A percentile compares a stretch with the other conserved stretches of the same genome.
Evolutionary conservation across 2,888 invertebrate species (phyloP).

Genomic region (Herminia tarsipennalis): DNA sequence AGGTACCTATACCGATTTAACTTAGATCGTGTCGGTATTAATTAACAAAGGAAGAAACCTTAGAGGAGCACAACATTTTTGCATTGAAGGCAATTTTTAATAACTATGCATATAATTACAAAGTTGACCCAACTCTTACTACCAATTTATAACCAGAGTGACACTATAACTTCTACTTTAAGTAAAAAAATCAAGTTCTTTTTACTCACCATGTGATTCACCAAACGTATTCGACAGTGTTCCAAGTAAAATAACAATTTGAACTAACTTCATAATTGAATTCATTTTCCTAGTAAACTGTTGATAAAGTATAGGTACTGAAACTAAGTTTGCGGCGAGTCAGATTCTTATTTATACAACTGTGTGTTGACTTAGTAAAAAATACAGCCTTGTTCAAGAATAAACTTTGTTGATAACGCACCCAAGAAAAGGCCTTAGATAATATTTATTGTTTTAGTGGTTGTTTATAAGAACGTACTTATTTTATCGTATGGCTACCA

Average conservation of each 20-base stretch:
- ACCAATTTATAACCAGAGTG: too few relatives aligned
- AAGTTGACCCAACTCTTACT: too few relatives aligned
- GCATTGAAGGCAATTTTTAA: too few relatives aligned
- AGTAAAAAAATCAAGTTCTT: not conserved
- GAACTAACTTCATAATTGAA: constrained; percentile 10
- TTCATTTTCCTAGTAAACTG: constrained; percentile 18
- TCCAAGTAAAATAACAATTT: constrained; percentile 15
- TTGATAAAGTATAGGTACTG: constrained; percentile 14
- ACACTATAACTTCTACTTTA: too few relatives aligned
- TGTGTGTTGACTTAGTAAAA: constrained; percentile 18
- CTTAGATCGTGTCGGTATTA: too few relatives aligned
- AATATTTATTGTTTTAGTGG: constrained; percentile 13
- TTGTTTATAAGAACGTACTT: too few relatives aligned
- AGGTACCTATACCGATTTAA: too few relatives aligned
- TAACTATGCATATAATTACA: too few relatives aligned
- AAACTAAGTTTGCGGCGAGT: constrained; percentile 3
- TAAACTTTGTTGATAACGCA: constrained; percentile 23
- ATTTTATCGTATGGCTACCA: too few relatives aligned
- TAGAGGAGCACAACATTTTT: too few relatives aligned
- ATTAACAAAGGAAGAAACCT: too few relatives aligned
- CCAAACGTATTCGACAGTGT: constrained; percentile 3
- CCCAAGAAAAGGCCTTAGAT: constrained; percentile 23
- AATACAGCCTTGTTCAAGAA: constrained; percentile 24
- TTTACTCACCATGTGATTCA: constrained; percentile 40
- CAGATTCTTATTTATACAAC: constrained; percentile 26